Conservation (phyloP, 1,140 invertebrate species). For the Dinoponera quadriceps region DNA sequence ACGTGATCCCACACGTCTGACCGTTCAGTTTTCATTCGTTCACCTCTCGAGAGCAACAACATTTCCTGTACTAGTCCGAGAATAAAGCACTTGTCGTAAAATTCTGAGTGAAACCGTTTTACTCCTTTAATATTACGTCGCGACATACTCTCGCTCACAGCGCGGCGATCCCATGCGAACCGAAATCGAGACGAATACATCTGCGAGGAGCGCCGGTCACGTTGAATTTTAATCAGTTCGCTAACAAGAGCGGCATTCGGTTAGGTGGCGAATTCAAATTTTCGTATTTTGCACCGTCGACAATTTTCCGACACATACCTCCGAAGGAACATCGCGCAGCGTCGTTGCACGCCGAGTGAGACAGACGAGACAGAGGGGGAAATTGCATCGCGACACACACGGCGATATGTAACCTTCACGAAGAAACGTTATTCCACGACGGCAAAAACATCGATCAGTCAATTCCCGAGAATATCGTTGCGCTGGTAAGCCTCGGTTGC, state of each 20-base stretch:
- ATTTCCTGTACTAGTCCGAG: no score
- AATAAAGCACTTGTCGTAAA: no score
- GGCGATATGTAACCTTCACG: conserved; percentile 19
- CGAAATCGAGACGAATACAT: conserved; percentile 19
- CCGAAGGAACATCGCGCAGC: background rate
- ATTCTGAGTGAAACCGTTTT: no score
- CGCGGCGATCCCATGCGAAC: background rate
- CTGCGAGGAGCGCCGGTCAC: conserved; percentile 23
- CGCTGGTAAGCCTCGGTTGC: background rate
- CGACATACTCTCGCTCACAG: no score
- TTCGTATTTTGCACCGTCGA: background rate
- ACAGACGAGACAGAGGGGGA: background rate
- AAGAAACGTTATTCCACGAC: conserved; percentile 35
- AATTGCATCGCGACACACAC: conserved; percentile 20
- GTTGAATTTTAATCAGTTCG: conserved; percentile 53
- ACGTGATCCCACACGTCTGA: no score
- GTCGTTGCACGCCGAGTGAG: background rate
- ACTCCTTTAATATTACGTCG: no score
- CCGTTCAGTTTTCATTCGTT: no score
- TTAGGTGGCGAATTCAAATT: conserved; percentile 32
- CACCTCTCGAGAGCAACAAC: no score
- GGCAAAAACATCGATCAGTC: conserved; percentile 43
- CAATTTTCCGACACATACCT: conserved; percentile 4
- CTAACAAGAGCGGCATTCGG: conserved; percentile 19
- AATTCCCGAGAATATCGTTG: conserved; percentile 46